A percentile compares a stretch with the other conserved stretches of the same genome.
Evolutionary conservation across 2,888 invertebrate species (phyloP).

Genomic region (Scaeva pyrastri): DNA sequence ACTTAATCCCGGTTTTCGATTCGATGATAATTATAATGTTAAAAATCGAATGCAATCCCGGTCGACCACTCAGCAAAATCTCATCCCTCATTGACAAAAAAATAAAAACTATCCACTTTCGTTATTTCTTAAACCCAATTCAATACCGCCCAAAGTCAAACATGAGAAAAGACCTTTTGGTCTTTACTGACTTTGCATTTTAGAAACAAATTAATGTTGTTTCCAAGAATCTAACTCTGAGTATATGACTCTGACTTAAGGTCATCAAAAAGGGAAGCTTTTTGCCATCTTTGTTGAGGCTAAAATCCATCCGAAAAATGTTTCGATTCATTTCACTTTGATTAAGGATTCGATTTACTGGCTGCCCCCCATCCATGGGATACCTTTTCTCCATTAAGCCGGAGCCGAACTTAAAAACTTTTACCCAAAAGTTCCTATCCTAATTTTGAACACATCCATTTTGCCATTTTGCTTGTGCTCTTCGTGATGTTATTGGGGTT

Average conservation of each 20-base stretch:
- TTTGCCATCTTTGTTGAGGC: conserved; percentile 7
- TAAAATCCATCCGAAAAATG: conserved; percentile 21
- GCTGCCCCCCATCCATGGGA: background rate
- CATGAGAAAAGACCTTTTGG: background rate
- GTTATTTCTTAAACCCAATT: too few relatives aligned
- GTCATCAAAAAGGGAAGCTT: conserved; percentile 4
- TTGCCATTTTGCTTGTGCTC: background rate
- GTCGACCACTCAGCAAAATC: too few relatives aligned
- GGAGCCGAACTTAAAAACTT: background rate
- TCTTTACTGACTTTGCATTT: background rate
- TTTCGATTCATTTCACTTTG: conserved; percentile 24
- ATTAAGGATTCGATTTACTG: conserved; percentile 24
- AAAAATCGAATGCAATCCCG: too few relatives aligned
- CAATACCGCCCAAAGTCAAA: background rate
- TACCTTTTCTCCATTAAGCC: background rate
- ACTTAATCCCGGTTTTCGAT: too few relatives aligned
- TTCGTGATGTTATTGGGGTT: background rate
- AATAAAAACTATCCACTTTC: too few relatives aligned
- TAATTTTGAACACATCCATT: conserved; percentile 1
- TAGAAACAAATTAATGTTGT: background rate
- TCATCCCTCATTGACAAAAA: too few relatives aligned
- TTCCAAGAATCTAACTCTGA: background rate
- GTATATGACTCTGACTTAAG: background rate
- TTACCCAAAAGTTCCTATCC: conserved; percentile 12
- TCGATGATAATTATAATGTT: too few relatives aligned